Percentiles rank a stretch among this genome's conserved stretches.
Conservation (phyloP, 1,140 invertebrate species). For the Dreissena rostriformis region DNA sequence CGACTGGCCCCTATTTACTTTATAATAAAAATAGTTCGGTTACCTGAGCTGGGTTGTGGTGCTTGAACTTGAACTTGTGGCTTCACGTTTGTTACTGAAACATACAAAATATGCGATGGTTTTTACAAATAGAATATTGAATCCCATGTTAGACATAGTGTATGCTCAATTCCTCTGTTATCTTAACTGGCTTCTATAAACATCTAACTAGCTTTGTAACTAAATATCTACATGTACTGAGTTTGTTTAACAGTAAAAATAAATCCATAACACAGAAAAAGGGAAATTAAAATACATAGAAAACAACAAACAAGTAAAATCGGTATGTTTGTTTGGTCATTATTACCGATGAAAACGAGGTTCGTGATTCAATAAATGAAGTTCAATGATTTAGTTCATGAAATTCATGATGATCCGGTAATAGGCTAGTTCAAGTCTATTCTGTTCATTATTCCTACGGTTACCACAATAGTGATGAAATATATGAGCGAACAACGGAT, state of each 20-base stretch:
- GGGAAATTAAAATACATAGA: too few species aligned
- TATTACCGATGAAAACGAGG: not conserved
- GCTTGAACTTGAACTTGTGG: not conserved
- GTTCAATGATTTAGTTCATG: not conserved
- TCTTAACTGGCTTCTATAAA: not conserved
- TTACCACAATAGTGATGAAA: conserved; percentile 10
- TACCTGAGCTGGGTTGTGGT: not conserved
- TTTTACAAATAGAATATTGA: too few species aligned
- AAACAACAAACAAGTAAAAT: not conserved
- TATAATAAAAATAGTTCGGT: not conserved
- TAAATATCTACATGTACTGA: not conserved
- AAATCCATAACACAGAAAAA: not conserved
- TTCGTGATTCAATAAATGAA: not conserved
- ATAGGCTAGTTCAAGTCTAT: not conserved
- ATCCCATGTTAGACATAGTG: too few species aligned
- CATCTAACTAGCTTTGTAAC: not conserved
- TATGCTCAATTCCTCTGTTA: not conserved
- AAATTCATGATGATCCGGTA: not conserved
- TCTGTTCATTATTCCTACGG: not conserved
- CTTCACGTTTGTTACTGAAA: conserved; percentile 32
- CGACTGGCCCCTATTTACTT: too few species aligned
- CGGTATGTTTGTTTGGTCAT: not conserved
- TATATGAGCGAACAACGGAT: too few species aligned
- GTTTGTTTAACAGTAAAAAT: not conserved
- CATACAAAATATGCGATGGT: not conserved